Conservation (phyloP, 2,113 vertebrate species). For the Hiodon tergisus region DNA sequence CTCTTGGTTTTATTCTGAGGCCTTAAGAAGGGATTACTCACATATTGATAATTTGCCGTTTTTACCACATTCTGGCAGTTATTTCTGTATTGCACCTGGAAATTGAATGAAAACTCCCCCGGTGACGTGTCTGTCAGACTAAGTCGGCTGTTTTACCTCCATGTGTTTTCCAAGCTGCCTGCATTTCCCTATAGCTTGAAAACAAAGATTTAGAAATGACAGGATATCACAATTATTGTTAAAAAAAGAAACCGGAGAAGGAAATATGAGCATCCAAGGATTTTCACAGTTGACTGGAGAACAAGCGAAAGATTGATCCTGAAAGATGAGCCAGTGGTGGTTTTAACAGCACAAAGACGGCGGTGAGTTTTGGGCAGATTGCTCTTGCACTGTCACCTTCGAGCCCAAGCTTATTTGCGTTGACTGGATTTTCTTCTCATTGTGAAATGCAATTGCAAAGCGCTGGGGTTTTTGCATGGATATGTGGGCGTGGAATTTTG, state of each 20-base stretch:
- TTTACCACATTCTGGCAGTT: not conserved
- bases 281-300: not conserved
- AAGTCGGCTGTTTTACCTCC: not conserved
- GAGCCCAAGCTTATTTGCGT: not conserved
- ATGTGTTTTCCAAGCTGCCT: not conserved
- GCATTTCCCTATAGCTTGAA: not conserved
- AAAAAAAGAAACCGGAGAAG: not conserved
- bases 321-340: not conserved
- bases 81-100: constrained; percentile 5
- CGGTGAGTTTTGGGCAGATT: not conserved
- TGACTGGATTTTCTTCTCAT: not conserved
- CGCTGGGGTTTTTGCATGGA: not conserved
- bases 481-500: constrained; percentile 1
- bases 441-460: too few relatives aligned
- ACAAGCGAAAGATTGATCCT: not conserved
- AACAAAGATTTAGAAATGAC: not conserved
- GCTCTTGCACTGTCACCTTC: too few relatives aligned
- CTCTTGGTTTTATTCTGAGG: too few relatives aligned
- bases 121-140: not conserved
- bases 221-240: not conserved
- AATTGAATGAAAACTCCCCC: not conserved
- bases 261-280: not conserved
- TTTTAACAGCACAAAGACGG: not conserved
- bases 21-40: not conserved
- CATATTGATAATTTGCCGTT: not conserved